Conservation (phyloP, 2,888 invertebrate genomes). For the Vanessa cardui region DNA sequence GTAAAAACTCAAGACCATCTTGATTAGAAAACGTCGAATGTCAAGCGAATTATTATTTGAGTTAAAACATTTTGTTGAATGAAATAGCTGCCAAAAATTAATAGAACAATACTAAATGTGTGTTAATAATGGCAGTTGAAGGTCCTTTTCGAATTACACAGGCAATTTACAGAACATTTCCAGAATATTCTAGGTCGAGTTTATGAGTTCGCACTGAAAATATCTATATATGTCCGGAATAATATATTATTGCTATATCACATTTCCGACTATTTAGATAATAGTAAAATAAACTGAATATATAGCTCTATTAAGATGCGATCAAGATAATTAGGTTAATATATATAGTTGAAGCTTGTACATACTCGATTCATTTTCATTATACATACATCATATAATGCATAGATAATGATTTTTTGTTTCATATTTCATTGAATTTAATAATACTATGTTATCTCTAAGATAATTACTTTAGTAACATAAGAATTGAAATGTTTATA, state of each 20-base stretch:
- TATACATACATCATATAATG: background rate
- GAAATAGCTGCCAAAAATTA: slow-evolving; percentile 35
- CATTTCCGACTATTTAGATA: background rate
- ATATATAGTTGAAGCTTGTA: background rate
- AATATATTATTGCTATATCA: slow-evolving; percentile 11
- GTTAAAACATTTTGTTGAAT: slow-evolving; percentile 15
- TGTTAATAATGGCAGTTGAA: slow-evolving; percentile 37
- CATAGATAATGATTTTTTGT: background rate
- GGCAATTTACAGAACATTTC: slow-evolving; percentile 20
- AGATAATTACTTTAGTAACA: too few relatives aligned
- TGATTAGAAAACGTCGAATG: slow-evolving; percentile 17
- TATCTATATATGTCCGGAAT: slow-evolving; percentile 9
- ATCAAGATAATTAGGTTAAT: background rate
- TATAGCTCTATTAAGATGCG: background rate
- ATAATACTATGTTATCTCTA: too few relatives aligned
- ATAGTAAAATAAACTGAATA: background rate
- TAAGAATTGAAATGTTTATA: too few relatives aligned
- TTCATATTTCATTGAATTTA: background rate
- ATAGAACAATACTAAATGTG: slow-evolving; percentile 31
- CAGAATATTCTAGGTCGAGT: slow-evolving; percentile 29
- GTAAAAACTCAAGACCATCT: slow-evolving; percentile 14
- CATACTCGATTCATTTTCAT: background rate
- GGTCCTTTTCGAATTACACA: slow-evolving; percentile 34
- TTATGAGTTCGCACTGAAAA: slow-evolving; percentile 13
- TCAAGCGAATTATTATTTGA: slow-evolving; percentile 24